phyloP scores from a whole-genome alignment of 2,888 invertebrate species.

The Onthophagus sagittarius region DNA sequence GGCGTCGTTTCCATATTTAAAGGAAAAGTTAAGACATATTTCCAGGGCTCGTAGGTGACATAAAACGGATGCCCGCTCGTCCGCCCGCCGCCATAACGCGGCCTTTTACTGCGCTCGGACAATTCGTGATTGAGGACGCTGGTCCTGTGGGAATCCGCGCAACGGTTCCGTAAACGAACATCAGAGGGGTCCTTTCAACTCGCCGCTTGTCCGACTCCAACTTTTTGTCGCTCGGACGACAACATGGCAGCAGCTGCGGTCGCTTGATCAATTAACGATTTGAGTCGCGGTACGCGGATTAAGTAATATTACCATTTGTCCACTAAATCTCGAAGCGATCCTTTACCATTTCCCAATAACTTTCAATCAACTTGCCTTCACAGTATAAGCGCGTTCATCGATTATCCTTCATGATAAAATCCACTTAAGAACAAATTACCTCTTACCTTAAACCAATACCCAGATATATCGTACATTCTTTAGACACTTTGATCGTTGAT shows the following conservation, averaged over 20 bases:
- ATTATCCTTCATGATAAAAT: background rate
- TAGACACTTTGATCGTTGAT: too few relatives aligned
- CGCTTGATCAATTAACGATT: background rate
- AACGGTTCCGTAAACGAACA: constrained; percentile 8
- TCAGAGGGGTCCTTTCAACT: constrained; percentile 9
- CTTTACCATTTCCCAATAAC: background rate
- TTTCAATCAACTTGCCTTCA: background rate
- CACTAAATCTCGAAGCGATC: background rate
- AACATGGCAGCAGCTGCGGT: background rate
- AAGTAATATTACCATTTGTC: background rate
- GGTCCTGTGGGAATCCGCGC: constrained; percentile 8
- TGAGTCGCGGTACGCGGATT: background rate
- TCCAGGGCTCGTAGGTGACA: constrained; percentile 9
- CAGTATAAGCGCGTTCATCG: background rate
- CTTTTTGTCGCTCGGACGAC: background rate
- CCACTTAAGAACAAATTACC: background rate
- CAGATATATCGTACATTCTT: too few relatives aligned
- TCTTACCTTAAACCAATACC: too few relatives aligned
- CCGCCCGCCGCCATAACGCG: background rate
- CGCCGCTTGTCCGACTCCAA: background rate
- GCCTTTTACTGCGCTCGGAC: background rate
- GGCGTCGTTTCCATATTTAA: constrained; percentile 6
- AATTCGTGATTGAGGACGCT: constrained; percentile 9
- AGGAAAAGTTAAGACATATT: constrained; percentile 12
- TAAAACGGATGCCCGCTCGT: background rate